Evolutionary conservation across 2,888 invertebrate genomes (phyloP).

Genomic region (Netelia inedita): DNA sequence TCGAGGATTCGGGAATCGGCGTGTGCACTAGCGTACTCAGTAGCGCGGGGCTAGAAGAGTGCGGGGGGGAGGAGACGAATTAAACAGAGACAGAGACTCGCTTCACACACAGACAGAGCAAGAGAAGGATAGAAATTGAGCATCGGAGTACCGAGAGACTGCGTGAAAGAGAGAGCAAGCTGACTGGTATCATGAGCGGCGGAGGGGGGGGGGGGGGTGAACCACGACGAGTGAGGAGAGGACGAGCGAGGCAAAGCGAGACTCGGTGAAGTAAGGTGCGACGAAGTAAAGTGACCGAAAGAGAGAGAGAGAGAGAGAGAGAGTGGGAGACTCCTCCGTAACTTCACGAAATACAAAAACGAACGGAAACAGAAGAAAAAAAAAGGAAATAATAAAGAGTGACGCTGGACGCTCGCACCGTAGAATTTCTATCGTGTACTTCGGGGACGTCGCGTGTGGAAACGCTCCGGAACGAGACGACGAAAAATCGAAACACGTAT

Average conservation of each 20-base stretch:
- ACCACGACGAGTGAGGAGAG: constrained; percentile 61
- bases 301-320: constrained; percentile 71
- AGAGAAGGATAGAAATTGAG: constrained; percentile 53
- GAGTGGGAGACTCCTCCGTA: constrained; percentile 60
- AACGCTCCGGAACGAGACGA: not conserved
- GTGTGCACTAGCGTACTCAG: constrained; percentile 61
- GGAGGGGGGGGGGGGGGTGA: constrained; percentile 51
- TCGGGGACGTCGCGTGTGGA: not conserved
- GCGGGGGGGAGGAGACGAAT: constrained; percentile 16
- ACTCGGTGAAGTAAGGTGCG: constrained; percentile 71
- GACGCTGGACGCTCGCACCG: not conserved
- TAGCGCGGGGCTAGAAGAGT: constrained; percentile 17
- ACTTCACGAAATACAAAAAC: constrained; percentile 66
- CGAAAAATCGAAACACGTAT: constrained; percentile 22
- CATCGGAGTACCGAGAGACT: constrained; percentile 51
- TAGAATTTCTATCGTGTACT: not conserved
- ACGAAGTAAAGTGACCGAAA: constrained; percentile 76
- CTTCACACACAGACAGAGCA: not conserved
- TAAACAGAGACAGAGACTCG: constrained; percentile 23
- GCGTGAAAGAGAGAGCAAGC: constrained; percentile 42
- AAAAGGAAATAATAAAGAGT: not conserved
- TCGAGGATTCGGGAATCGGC: constrained; percentile 37
- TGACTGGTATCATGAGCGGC: not conserved
- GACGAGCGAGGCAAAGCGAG: constrained; percentile 57
- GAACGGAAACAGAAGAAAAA: not conserved